These are phyloP conservation scores for Rhamphomyia laevipes DNA, from an alignment of 2,888 invertebrate species.

Conservation along the genomic window DNA sequence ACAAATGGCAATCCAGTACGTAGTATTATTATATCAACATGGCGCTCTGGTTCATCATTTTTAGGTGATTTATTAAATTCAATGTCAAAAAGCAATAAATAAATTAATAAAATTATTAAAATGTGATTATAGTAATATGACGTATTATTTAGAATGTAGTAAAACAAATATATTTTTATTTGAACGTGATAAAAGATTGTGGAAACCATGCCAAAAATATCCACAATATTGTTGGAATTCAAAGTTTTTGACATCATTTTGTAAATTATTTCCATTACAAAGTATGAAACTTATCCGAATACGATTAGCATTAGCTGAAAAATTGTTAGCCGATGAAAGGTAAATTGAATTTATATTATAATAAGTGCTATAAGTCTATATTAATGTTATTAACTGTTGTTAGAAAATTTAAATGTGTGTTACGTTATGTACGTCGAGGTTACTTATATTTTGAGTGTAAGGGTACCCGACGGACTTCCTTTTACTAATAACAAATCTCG, in stretches of 20 bases:
- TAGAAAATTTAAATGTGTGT: too few species aligned
- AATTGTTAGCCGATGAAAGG: conserved; percentile 58
- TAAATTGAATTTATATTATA: conserved; percentile 48
- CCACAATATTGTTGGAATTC: conserved; percentile 55
- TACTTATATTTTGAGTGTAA: too few species aligned
- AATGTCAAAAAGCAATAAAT: conserved; percentile 54
- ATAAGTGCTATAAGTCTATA: not conserved
- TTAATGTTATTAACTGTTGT: not conserved
- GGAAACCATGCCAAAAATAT: conserved; percentile 62
- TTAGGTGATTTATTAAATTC: conserved; percentile 74
- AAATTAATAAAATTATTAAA: conserved; percentile 60
- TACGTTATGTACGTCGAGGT: too few species aligned
- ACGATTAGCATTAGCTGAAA: conserved; percentile 57
- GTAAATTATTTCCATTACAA: conserved; percentile 76
- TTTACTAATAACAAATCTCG: too few species aligned
- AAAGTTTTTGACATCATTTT: conserved; percentile 64
- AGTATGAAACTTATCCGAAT: conserved; percentile 78
- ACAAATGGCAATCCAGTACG: conserved; percentile 56
- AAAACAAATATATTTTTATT: conserved; percentile 67
- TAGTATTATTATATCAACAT: conserved; percentile 73
- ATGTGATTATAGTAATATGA: conserved; percentile 64
- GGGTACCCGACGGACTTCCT: too few species aligned
- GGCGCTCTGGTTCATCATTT: conserved; percentile 85
- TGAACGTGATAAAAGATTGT: conserved; percentile 72
- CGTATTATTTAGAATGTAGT: conserved; percentile 66